Evolutionary conservation across 1,140 invertebrate genomes (phyloP), one percentile per base, ranked within the genome.

Genomic region (Zaprionus vittiger): DNA sequence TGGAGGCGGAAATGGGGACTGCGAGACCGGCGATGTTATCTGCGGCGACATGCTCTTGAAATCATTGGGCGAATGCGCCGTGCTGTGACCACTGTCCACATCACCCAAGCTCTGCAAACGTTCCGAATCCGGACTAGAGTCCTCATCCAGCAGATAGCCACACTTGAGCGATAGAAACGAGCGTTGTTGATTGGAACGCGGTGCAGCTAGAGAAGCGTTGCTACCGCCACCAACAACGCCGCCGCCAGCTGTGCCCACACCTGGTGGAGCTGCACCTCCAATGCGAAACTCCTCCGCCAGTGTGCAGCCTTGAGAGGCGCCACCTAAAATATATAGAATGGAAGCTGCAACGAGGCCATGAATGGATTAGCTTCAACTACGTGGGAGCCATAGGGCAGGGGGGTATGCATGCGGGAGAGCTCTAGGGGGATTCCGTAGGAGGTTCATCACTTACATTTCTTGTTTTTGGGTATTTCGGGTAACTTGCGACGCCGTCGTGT

Each of bases 21-120:
- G 89, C 44, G 91, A 92, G 81, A 77, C 94, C 83, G 91, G 94
- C 82, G 90, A 95, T 89, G 93, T 94, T 86, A 92, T 94, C 94
- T 77, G 94, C 92, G 97, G 97, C 9, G 97, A 98, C 91, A 97
- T 95, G 76, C 96, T 97, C 93, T 98, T 98, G 34, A 95, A 95
- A 84, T 98, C 97, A 11, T 95, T 95, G 0, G 97, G 97, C 0
- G 97, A 98, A 92, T 98, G 97, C 26, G 97, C 96, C 1, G 97
- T 97, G 59, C 97, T 98, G 93, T 98, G 96, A 7, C 97, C 97
- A 75, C 97, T 98, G 84, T 98, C 97, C 14, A 96, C 95, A 92
- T 96, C 96, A 14, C 95, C 95, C 3, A 95, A 92, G 79, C 96
- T 96, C 67, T 96, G 95, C 79, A 97, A 94, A 57, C 96, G 94